Base-by-base conservation (phyloP, 2,797 vertebrate species). In the Sternotherus odoratus region DNA sequence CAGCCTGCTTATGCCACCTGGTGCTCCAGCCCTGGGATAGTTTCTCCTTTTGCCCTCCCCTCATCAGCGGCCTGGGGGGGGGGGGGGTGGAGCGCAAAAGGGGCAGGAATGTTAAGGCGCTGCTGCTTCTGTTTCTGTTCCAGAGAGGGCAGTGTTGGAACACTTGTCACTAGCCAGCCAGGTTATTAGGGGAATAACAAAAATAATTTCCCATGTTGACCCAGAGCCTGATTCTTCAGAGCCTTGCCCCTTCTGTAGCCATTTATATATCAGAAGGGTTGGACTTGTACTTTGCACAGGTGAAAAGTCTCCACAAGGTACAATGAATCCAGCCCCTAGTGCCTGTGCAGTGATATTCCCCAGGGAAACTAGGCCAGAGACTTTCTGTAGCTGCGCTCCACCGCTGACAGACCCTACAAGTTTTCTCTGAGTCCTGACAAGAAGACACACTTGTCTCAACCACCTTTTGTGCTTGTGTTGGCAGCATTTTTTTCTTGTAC, bases 91-190 rank as follows among this genome's bases (percentile, higher is more conserved):
- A n/a, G n/a, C n/a, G n/a, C n/a, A n/a, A 43, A 43, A 43, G 43
- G 43, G 43, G 43, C 43, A 43, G 43, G 43, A 43, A 43, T 43
- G 43, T 43, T 43, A 43, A 43, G 8, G 43, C 8, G 43, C 43
- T 43, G 43, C 43, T 8, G 43, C 43, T 43, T 74, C 13, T 33
- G 77, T 5, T n/a, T 17, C 0, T 0, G 13, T 66, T 78, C 39
- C 6, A 0, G 1, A 12, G 33, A 77, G 48, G 12, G 49, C 36
- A 6, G 36, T 48, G 8, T 30, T 16, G 51, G 16, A 33, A 11
- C 50, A 10, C 0, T 1, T 66, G 63, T 7, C 89, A 26, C 0
- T 0, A 36, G 53, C 3, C 8, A 1, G 15, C 53, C 0, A 0
- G 21, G 53, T 24, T 60, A 60, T 60, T 33, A 17, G 57, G 57